A percentile compares a stretch with the other conserved stretches of the same genome.
Conservation (phyloP, 2,113 vertebrate genomes). For the Rhinichthys klamathensis region DNA sequence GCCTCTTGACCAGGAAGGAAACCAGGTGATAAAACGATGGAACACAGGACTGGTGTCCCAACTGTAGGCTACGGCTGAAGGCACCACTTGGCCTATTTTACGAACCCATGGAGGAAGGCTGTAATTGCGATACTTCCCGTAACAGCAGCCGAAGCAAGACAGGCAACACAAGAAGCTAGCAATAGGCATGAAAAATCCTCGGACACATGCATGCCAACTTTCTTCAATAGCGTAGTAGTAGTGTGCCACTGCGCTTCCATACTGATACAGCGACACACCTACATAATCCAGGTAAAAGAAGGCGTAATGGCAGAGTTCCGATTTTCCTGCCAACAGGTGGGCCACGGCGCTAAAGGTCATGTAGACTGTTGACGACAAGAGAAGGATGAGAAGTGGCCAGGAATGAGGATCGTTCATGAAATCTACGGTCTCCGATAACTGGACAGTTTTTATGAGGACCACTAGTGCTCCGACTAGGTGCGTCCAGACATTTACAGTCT, state of each 20-base stretch:
- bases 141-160: conserved; percentile 88
- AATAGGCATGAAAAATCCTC: conserved; percentile 78
- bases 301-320: conserved; percentile 84
- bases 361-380: conserved; percentile 81
- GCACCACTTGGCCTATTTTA: conserved; percentile 85
- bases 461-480: conserved; percentile 81
- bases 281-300: conserved; percentile 94
- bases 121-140: conserved; percentile 81
- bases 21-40: conserved; percentile 73
- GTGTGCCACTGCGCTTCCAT: conserved; percentile 83
- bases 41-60: conserved; percentile 89
- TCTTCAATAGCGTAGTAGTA: conserved; percentile 87
- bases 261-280: conserved; percentile 90
- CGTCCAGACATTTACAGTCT: conserved; percentile 90
- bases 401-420: conserved; percentile 81
- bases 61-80: conserved; percentile 79
- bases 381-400: conserved; percentile 83
- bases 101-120: conserved; percentile 68
- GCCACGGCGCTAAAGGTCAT: conserved; percentile 81
- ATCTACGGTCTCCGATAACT: conserved; percentile 76
- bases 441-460: conserved; percentile 74
- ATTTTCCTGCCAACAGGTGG: conserved; percentile 87
- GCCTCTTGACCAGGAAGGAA: not conserved
- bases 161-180: conserved; percentile 82
- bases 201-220: conserved; percentile 69